Percentiles rank a stretch among this genome's conserved stretches.
Conservation (phyloP, 2,888 invertebrate genomes). For the Caenorhabditis uteleia region DNA sequence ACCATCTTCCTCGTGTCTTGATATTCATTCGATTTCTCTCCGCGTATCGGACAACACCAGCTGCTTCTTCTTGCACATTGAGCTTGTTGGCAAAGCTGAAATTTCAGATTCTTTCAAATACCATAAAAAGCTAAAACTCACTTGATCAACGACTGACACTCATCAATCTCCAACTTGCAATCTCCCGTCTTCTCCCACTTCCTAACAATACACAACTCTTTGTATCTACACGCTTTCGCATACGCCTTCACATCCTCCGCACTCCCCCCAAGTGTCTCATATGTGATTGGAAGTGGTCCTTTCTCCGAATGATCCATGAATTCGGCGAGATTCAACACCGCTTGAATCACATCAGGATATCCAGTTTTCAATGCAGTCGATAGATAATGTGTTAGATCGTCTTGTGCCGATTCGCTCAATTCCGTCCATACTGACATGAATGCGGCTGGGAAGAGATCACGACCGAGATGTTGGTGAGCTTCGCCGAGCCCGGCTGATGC, state of each 20-base stretch:
- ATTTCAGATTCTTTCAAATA: slow-evolving; percentile 1
- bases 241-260: slow-evolving; percentile 91
- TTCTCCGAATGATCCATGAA: slow-evolving; percentile 99
- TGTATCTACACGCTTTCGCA: slow-evolving; percentile 85
- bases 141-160: slow-evolving; percentile 48
- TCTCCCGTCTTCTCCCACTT: slow-evolving; percentile 6
- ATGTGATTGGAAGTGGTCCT: slow-evolving; percentile 88
- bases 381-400: slow-evolving; percentile 84
- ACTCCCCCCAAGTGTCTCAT: slow-evolving; percentile 85
- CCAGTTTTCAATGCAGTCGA: slow-evolving; percentile 79
- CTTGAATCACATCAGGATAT: slow-evolving; percentile 62
- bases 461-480: slow-evolving; percentile 89
- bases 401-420: slow-evolving; percentile 81
- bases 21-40: slow-evolving; percentile 50
- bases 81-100: slow-evolving; percentile 89
- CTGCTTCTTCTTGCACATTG: slow-evolving; percentile 96
- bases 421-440: slow-evolving; percentile 99
- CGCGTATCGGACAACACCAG: slow-evolving; percentile 86
- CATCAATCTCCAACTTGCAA: slow-evolving; percentile 15
- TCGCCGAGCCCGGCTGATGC: slow-evolving; percentile 91
- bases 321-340: slow-evolving; percentile 86
- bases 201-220: slow-evolving; percentile 69
- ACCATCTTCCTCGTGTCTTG: slow-evolving; percentile 84
- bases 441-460: slow-evolving; percentile 96
- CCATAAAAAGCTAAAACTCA: slow-evolving; percentile 6